These are phyloP conservation scores for Pampus argenteus DNA, from an alignment of 2,797 vertebrate genomes.

Conservation along the genomic window DNA sequence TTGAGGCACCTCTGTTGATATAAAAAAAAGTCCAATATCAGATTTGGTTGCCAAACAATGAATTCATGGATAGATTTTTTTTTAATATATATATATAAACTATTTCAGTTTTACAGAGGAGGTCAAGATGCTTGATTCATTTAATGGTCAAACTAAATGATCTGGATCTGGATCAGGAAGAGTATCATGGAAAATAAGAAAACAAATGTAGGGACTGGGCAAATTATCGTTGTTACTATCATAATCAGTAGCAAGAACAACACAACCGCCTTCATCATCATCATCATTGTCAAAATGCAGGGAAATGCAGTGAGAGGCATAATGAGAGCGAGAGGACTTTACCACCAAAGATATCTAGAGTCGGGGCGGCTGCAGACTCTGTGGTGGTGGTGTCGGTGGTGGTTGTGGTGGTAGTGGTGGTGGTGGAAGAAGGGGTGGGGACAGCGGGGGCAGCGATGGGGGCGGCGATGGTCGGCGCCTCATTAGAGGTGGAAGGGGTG, in stretches of 20 bases:
- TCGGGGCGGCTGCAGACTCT: conserved; percentile 84
- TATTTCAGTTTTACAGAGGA: conserved; percentile 45
- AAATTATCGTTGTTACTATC: conserved; percentile 50
- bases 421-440: conserved; percentile 86
- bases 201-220: conserved; percentile 68
- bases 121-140: conserved; percentile 74
- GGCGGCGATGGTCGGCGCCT: conserved; percentile 82
- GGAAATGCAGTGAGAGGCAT: conserved; percentile 71
- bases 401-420: conserved; percentile 85
- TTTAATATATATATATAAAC: background rate
- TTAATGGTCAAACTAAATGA: conserved; percentile 36
- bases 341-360: conserved; percentile 99
- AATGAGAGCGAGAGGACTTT: conserved; percentile 85
- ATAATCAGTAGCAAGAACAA: conserved; percentile 48
- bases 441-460: conserved; percentile 84
- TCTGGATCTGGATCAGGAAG: conserved; percentile 38
- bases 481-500: conserved; percentile 83
- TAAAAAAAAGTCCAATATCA: background rate
- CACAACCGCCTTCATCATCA: conserved; percentile 41
- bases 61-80: background rate
- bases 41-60: background rate
- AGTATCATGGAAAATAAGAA: conserved; percentile 57
- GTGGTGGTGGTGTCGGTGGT: conserved; percentile 80
- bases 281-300: conserved; percentile 69
- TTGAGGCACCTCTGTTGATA: conserved; percentile 65